phyloP scores from a whole-genome alignment of 1,140 invertebrate genomes.

The Papilio machaon region DNA sequence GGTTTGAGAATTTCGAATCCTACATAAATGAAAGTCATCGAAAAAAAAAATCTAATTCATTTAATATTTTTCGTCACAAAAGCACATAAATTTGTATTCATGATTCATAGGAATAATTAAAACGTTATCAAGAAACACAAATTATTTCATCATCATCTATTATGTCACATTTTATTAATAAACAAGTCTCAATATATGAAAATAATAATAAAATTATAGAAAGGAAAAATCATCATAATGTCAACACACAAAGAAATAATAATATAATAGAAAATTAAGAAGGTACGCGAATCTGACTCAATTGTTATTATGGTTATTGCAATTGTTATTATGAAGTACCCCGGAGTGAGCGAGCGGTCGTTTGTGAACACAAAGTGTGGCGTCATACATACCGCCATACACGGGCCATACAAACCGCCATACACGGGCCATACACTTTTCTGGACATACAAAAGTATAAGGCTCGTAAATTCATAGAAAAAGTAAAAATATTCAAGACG shows the following conservation, averaged over 20 bases:
- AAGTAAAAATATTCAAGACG: slow-evolving; percentile 61
- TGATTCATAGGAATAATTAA: slow-evolving; percentile 47
- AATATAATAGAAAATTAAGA: slow-evolving; percentile 59
- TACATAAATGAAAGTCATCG: slow-evolving; percentile 44
- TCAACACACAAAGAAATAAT: slow-evolving; percentile 72
- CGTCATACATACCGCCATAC: slow-evolving; percentile 69
- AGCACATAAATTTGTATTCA: slow-evolving; percentile 52
- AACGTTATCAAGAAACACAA: slow-evolving; percentile 58
- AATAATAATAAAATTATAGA: slow-evolving; percentile 55
- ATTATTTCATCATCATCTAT: slow-evolving; percentile 60
- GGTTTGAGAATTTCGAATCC: slow-evolving; percentile 52
- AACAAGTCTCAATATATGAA: slow-evolving; percentile 65
- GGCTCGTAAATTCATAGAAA: slow-evolving; percentile 67
- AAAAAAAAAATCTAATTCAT: slow-evolving; percentile 51
- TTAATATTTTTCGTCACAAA: slow-evolving; percentile 47
- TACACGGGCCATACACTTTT: slow-evolving; percentile 59
- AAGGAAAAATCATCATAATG: slow-evolving; percentile 65
- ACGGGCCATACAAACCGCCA: slow-evolving; percentile 53
- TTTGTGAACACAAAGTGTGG: slow-evolving; percentile 79
- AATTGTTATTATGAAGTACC: slow-evolving; percentile 74
- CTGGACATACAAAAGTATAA: slow-evolving; percentile 63
- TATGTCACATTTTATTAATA: slow-evolving; percentile 72
- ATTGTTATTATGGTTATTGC: slow-evolving; percentile 70
- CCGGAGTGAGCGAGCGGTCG: slow-evolving; percentile 70
- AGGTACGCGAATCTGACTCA: slow-evolving; percentile 58